phyloP scores from a whole-genome alignment of 2,797 vertebrate genomes.

The Semaprochilodus insignis region DNA sequence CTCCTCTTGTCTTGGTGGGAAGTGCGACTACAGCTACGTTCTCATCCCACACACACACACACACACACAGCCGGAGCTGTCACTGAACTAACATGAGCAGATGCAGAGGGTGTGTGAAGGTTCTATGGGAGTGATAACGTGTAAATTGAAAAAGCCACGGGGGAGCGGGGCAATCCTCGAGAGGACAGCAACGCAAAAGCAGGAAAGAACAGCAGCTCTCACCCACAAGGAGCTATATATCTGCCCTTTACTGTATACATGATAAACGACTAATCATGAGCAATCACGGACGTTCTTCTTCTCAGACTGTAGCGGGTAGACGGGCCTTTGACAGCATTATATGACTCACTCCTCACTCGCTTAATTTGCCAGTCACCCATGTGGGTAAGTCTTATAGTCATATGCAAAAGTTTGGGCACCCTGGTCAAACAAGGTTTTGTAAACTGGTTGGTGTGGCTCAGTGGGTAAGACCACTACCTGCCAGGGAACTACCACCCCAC shows the following conservation, averaged over 20 bases:
- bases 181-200: slow-evolving; percentile 1
- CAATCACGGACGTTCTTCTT: no score
- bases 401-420: no score
- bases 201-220: background rate
- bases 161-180: slow-evolving; percentile 1
- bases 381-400: background rate
- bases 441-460: no score
- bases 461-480: no score
- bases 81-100: slow-evolving; percentile 33
- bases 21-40: background rate
- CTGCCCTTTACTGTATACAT: background rate
- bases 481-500: no score
- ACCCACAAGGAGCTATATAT: background rate
- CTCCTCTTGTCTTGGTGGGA: background rate
- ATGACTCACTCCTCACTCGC: background rate
- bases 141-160: slow-evolving; percentile 44
- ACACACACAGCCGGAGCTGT: slow-evolving; percentile 30
- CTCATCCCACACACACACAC: slow-evolving; percentile 7
- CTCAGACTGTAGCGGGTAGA: background rate
- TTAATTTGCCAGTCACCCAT: background rate
- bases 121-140: slow-evolving; percentile 29
- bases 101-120: slow-evolving; percentile 12
- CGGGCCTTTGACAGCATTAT: background rate
- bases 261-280: background rate
- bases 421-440: no score